Evolutionary conservation across 2,888 invertebrate species (phyloP).

Genomic region (Aporophyla nigra): DNA sequence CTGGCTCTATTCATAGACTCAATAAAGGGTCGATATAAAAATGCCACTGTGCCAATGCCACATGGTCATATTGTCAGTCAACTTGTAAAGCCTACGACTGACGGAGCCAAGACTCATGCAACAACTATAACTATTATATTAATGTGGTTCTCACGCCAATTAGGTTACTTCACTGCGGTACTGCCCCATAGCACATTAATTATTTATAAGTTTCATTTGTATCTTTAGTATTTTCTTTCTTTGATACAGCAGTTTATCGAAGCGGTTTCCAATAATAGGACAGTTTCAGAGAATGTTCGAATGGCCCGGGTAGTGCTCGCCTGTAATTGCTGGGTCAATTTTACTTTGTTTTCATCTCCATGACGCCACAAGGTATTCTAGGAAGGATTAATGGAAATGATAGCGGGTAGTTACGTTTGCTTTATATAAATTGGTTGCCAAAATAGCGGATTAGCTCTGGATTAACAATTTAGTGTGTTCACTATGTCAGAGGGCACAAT

Average conservation of each 20-base stretch:
- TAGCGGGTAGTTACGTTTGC: not conserved
- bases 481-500: not conserved
- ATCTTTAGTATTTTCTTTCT: slow-evolving; percentile 1
- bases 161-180: slow-evolving; percentile 27
- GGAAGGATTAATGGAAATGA: slow-evolving; percentile 3
- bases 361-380: not conserved
- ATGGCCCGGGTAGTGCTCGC: slow-evolving; percentile 4
- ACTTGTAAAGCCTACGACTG: slow-evolving; percentile 2
- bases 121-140: slow-evolving; percentile 9
- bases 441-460: no score
- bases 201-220: slow-evolving; percentile 38
- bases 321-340: slow-evolving; percentile 10
- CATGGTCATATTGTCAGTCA: slow-evolving; percentile 15
- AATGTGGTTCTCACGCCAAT: slow-evolving; percentile 49
- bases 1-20: slow-evolving; percentile 14
- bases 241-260: not conserved
- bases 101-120: slow-evolving; percentile 1
- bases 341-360: slow-evolving; percentile 7
- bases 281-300: slow-evolving; percentile 7
- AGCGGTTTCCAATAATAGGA: slow-evolving; percentile 9
- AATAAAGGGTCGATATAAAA: slow-evolving; percentile 24
- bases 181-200: slow-evolving; percentile 10
- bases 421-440: not conserved
- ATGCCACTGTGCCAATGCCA: slow-evolving; percentile 9
- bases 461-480: not conserved